phyloP scores from a whole-genome alignment of 2,888 invertebrate species.

The Latheticus oryzae region DNA sequence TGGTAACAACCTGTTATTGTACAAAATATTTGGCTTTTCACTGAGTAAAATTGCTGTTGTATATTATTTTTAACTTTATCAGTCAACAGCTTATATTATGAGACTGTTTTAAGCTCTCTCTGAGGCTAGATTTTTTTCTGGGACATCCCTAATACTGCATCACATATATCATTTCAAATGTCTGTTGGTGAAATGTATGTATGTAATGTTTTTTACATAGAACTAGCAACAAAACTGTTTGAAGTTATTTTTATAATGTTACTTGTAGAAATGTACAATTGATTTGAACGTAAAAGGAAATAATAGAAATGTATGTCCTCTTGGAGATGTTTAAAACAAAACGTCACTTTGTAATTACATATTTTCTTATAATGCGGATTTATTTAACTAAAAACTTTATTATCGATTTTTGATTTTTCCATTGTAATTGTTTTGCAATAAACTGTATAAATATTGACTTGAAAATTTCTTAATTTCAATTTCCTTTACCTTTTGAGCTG shows the following conservation, averaged over 20 bases:
- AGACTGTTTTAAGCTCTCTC: constrained; percentile 44
- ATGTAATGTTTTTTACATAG: constrained; percentile 33
- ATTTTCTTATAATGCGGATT: constrained; percentile 43
- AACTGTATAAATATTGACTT: constrained; percentile 51
- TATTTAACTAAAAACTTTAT: constrained; percentile 32
- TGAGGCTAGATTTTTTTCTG: constrained; percentile 26
- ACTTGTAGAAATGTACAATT: constrained; percentile 1
- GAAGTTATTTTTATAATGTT: constrained; percentile 29
- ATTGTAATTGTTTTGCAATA: constrained; percentile 57
- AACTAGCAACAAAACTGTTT: constrained; percentile 27
- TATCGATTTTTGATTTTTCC: constrained; percentile 40
- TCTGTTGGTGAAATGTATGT: constrained; percentile 23
- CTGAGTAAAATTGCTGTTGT: constrained; percentile 37
- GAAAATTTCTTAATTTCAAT: constrained; percentile 39
- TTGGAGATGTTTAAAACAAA: constrained; percentile 41
- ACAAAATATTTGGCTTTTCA: constrained; percentile 46
- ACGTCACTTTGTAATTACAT: constrained; percentile 35
- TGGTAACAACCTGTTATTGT: constrained; percentile 54
- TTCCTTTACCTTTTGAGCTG: constrained; percentile 40
- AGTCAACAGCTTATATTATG: constrained; percentile 43
- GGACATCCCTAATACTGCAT: constrained; percentile 17
- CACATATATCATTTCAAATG: constrained; percentile 25
- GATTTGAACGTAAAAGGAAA: not conserved
- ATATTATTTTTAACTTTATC: constrained; percentile 41
- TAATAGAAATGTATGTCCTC: constrained; percentile 18